These are phyloP conservation scores for Chaetodon trifascialis DNA, from an alignment of 2,113 vertebrate species.

Conservation along the genomic window DNA sequence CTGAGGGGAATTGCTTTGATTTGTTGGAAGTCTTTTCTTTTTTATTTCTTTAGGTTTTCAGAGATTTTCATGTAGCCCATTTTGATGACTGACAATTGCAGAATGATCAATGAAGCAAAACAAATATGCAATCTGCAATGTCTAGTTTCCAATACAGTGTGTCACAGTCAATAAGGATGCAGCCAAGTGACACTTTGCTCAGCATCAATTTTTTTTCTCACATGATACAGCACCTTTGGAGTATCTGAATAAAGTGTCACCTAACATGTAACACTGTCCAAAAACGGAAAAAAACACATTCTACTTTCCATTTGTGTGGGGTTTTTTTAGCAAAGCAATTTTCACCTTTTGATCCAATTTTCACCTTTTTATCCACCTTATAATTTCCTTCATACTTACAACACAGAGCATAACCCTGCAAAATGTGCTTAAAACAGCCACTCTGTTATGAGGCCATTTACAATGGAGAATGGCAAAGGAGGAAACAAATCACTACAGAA, in stretches of 20 bases:
- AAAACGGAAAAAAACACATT: constrained; percentile 11
- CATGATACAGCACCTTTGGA: constrained; percentile 7
- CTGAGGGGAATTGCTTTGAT: constrained; percentile 54
- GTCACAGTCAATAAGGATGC: background rate
- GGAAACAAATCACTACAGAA: constrained; percentile 56
- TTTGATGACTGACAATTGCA: background rate
- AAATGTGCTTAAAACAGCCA: constrained; percentile 12
- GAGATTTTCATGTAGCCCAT: constrained; percentile 3
- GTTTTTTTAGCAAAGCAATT: constrained; percentile 43
- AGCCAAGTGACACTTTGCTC: constrained; percentile 36
- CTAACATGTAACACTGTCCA: constrained; percentile 10
- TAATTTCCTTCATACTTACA: background rate
- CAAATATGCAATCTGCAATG: background rate
- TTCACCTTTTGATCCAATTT: constrained; percentile 53
- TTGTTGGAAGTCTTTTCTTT: background rate
- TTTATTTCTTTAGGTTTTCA: background rate
- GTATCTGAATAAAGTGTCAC: constrained; percentile 38
- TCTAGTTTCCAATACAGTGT: background rate
- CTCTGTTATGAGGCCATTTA: constrained; percentile 18
- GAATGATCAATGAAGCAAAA: background rate
- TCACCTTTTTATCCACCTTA: constrained; percentile 25
- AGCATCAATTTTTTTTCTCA: constrained; percentile 19
- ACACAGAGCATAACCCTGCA: constrained; percentile 1
- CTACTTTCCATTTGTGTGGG: background rate
- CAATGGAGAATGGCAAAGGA: background rate